Conservation (phyloP, 1,140 invertebrate genomes). For the Brachionus koreanus region DNA sequence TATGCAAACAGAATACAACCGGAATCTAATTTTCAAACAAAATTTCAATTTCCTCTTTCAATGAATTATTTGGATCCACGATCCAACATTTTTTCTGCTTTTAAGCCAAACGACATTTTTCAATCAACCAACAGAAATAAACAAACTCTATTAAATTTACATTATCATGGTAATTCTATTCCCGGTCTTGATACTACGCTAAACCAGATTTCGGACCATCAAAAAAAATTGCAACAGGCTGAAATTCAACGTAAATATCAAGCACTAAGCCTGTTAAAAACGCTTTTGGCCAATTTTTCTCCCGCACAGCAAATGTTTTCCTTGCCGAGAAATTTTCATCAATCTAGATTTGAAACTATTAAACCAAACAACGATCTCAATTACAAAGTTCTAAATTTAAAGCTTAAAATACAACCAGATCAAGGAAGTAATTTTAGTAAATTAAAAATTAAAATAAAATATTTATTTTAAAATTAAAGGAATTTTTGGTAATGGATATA, state of each 20-base stretch:
- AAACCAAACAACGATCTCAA: not conserved
- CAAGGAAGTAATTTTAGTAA: slow-evolving; percentile 11
- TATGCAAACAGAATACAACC: not conserved
- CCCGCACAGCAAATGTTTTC: not conserved
- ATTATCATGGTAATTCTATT: slow-evolving; percentile 28
- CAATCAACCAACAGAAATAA: not conserved
- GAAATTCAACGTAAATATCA: not conserved
- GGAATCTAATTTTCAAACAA: not conserved
- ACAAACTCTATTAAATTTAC: slow-evolving; percentile 31
- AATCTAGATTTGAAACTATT: not conserved
- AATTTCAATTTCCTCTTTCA: not conserved
- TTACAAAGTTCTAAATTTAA: slow-evolving; percentile 36
- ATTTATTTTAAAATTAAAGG: not conserved
- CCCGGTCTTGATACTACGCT: not conserved
- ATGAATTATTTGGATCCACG: slow-evolving; percentile 1
- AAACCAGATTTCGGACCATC: not conserved
- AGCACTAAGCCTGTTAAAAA: not conserved
- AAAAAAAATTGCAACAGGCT: not conserved
- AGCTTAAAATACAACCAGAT: not conserved
- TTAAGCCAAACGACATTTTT: not conserved
- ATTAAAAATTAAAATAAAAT: not conserved
- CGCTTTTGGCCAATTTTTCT: not conserved
- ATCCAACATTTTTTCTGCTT: not conserved
- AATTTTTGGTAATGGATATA: not conserved
- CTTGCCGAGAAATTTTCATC: not conserved